Evolutionary conservation across 2,113 vertebrate species (phyloP), one percentile per base, ranked within the genome.

Genomic region (Coptodon bakossiorum): DNA sequence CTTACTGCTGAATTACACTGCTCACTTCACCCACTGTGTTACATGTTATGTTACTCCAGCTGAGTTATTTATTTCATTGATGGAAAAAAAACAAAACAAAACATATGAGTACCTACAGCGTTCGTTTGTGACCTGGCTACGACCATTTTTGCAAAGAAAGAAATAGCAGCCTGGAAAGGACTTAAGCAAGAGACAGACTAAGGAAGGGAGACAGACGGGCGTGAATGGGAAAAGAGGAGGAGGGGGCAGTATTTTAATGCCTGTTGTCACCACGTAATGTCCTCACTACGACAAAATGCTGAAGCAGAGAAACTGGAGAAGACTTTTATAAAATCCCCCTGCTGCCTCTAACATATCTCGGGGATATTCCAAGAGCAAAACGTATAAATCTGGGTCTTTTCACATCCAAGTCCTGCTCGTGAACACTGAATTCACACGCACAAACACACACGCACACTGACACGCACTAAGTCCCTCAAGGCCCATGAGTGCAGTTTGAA

Each of bases 361-460:
- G 85, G 91, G 89, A 94, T 95, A 94, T 94, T 96, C 95, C 93
- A 94, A 93, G 89, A 81, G 93, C 92, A 96, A 92, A 95, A 96
- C 86, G 56, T 94, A 95, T 96, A 97, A 97, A 97, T 96, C 96
- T 95, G 85, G 83, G 71, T 88, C 84, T 93, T 95, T 95, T 95
- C 89, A 86, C 91, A 88, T 95, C 92, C 92, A 94, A 95, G 91
- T 92, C 89, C 86, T 89, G 88, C 89, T 89, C 84, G 38, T 84
- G 89, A 93, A 88, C 83, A 83, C 79, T 81, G 81, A 84, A 89
- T 79, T 88, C 85, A 79, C 84, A 92, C 85, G 68, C 90, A 87
- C 45, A 86, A 81, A 86, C 86, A 76, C 52, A 22, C 61, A 71
- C 53, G 68, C 86, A 92, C 71, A 90, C 89, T n/a, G 19, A 90